Conservation (phyloP, 2,113 vertebrate species). For the Myotis brandtii region DNA sequence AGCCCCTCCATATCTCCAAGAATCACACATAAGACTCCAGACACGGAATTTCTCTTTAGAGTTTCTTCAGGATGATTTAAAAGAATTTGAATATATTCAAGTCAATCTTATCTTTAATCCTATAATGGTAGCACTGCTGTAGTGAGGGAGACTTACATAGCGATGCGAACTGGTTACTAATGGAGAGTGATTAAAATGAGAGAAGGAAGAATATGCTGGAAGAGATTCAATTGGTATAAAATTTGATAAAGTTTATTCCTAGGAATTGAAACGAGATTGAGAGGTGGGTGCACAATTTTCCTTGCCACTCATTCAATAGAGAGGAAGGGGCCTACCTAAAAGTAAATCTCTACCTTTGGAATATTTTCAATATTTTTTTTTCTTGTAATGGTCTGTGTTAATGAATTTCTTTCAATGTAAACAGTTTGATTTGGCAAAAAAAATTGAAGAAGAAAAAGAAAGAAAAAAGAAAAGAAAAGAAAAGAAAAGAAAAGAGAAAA, state of each 20-base stretch:
- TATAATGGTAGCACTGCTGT: not conserved
- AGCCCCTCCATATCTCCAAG: not conserved
- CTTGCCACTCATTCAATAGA: not conserved
- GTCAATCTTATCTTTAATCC: constrained; percentile 43
- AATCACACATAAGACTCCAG: not conserved
- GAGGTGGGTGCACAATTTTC: constrained; percentile 1
- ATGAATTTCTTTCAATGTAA: constrained; percentile 49
- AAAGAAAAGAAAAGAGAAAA: too few relatives aligned
- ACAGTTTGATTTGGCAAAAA: constrained; percentile 28
- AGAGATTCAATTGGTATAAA: constrained; percentile 6
- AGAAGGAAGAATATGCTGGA: not conserved
- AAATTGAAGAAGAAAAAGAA: too few relatives aligned
- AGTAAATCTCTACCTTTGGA: constrained; percentile 21
- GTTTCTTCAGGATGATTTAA: constrained; percentile 42
- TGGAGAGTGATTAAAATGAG: not conserved
- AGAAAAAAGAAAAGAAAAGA: too few relatives aligned
- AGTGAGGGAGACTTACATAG: not conserved
- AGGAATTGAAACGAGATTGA: constrained; percentile 30
- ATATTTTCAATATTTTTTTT: not conserved
- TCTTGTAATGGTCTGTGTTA: not conserved
- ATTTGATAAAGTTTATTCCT: constrained; percentile 43
- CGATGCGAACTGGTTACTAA: not conserved
- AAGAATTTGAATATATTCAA: constrained; percentile 42
- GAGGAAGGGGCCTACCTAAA: constrained; percentile 16
- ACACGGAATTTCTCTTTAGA: not conserved